A percentile compares a stretch with the other conserved stretches of the same genome.
Evolutionary conservation across 2,113 vertebrate species (phyloP).

Genomic region (Gymnocephalus cernua): DNA sequence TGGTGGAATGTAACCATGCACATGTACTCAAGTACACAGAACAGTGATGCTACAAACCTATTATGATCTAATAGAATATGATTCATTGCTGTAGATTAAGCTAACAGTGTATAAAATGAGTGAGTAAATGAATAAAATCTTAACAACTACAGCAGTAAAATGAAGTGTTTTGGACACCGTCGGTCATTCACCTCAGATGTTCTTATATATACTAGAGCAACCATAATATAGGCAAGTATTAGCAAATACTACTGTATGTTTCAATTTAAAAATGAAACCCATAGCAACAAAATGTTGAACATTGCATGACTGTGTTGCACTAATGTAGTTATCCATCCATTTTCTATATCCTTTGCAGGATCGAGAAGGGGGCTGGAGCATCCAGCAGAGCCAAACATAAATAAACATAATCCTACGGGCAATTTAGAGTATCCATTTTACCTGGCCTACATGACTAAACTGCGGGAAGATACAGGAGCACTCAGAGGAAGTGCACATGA

Average conservation of each 20-base stretch:
- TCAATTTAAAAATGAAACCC: conserved; percentile 22
- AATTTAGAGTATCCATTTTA: conserved; percentile 48
- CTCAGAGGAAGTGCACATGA: conserved; percentile 22
- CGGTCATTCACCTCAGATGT: background rate
- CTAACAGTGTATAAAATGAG: no score
- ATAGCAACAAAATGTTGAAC: conserved; percentile 19
- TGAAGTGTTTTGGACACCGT: background rate
- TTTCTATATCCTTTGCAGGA: conserved; percentile 20
- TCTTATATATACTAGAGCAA: background rate
- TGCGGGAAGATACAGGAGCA: conserved; percentile 14
- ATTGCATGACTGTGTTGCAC: conserved; percentile 32
- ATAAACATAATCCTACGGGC: conserved; percentile 47
- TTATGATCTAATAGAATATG: no score
- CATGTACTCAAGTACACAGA: background rate
- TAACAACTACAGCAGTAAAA: no score
- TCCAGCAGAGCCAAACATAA: conserved; percentile 41
- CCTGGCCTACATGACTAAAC: conserved; percentile 53
- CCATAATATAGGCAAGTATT: background rate
- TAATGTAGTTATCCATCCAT: conserved; percentile 42
- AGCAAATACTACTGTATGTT: conserved; percentile 7
- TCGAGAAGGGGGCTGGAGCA: background rate
- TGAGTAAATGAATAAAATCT: no score
- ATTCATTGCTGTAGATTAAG: no score
- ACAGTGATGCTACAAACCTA: background rate
- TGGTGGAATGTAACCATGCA: no score